Base-by-base conservation (phyloP, 2,888 invertebrate genomes). In the Phaonia tiefii region DNA sequence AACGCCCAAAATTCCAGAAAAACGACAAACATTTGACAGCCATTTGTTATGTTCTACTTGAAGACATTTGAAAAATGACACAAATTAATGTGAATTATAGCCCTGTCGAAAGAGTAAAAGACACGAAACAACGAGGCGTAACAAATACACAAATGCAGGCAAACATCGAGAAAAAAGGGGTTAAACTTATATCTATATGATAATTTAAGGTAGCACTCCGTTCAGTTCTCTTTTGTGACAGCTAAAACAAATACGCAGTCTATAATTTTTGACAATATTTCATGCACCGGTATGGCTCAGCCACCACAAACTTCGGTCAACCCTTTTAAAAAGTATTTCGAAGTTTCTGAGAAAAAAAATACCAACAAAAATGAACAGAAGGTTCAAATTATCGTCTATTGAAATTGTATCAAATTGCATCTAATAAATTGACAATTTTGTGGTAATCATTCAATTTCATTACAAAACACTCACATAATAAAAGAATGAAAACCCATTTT, bases 401-500 rank as follows among this genome's bases (percentile, higher is more conserved):
- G 44, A 67, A 72, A 86, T 86, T 84, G 84, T 88, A 85, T 87
- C 85, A 83, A 86, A 87, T 87, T 86, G 84, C 85, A 77, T 67
- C 84, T 79, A 86, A 86, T 87, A 85, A 86, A 87, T 86, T 86
- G 83, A 85, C 84, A 86, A 85, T 86, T 88, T 87, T 88, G 87
- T 87, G 88, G 87, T 84, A 87, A 89, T 88, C 88, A 86, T 86
- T 88, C 88, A 88, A 86, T 86, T 87, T 86, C 84, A 86, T 75
- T 74, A 56, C 80, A 84, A 86, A 86, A 84, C 85, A 85, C 75
- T 39, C 54, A 69, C 72, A 72, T 66, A 31, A 71, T 22, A 67
- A 17, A 58, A 22, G 51, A 78, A 76, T 5, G 8, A 67, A 22
- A n/a, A 72, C 22, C 54, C n/a, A 72, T 80, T 73, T 67, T 39